phyloP scores from a whole-genome alignment of 2,113 vertebrate species.

The Uria aalge region DNA sequence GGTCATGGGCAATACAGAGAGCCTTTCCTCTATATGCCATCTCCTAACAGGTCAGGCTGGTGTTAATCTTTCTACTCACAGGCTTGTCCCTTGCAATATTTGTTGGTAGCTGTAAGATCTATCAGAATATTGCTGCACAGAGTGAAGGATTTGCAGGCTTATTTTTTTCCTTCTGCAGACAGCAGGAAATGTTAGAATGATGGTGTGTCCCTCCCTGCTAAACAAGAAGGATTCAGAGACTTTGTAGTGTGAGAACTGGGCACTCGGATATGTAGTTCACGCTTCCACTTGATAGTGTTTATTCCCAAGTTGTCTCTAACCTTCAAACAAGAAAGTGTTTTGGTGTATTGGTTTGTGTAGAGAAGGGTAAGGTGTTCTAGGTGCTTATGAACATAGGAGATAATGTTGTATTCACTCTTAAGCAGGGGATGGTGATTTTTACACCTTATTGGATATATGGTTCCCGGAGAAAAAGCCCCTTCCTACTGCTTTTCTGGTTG shows the following conservation, averaged over 20 bases:
- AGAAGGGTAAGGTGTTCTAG: background rate
- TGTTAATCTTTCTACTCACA: background rate
- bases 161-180: background rate
- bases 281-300: background rate
- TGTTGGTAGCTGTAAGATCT: background rate
- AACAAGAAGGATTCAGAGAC: background rate
- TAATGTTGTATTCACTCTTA: background rate
- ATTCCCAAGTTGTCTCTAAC: background rate
- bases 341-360: background rate
- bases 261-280: background rate
- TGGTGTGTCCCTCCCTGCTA: background rate
- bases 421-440: constrained; percentile 88
- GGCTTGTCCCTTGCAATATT: background rate
- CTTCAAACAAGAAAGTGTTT: background rate
- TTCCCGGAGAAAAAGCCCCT: constrained; percentile 95
- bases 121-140: background rate
- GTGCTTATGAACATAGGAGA: background rate
- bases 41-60: background rate
- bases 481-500: constrained; percentile 95
- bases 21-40: background rate
- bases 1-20: background rate
- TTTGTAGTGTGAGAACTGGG: background rate
- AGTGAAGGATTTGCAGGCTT: background rate
- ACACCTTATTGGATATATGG: constrained; percentile 90
- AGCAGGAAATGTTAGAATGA: background rate